Conservation (phyloP, 2,888 invertebrate genomes). For the Conops quadrifasciatus region DNA sequence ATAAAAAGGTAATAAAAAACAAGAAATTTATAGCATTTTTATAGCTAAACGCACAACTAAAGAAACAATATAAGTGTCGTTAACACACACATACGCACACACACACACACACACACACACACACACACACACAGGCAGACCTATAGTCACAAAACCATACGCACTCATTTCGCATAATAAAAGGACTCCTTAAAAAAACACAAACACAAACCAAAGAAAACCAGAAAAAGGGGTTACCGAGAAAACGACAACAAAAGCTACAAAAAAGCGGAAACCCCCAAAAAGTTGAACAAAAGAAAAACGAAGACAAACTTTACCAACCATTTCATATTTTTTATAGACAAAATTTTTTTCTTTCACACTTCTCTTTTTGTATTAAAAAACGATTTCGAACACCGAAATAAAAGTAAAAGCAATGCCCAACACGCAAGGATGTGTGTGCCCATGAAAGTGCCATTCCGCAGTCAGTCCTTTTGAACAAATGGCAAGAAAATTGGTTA, state of each 20-base stretch:
- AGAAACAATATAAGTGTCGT: slow-evolving; percentile 39
- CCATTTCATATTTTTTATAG: slow-evolving; percentile 17
- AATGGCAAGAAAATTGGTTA: slow-evolving; percentile 59
- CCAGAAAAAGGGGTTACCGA: slow-evolving; percentile 33
- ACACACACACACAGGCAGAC: slow-evolving; percentile 19
- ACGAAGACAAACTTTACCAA: slow-evolving; percentile 28
- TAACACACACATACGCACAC: slow-evolving; percentile 24
- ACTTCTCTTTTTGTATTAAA: slow-evolving; percentile 54
- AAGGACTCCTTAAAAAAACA: slow-evolving; percentile 22
- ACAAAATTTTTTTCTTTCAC: slow-evolving; percentile 46
- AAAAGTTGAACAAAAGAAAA: slow-evolving; percentile 22
- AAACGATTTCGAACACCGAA: slow-evolving; percentile 54
- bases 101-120: background rate
- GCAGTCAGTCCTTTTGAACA: slow-evolving; percentile 37
- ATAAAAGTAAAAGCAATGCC: slow-evolving; percentile 40
- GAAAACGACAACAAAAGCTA: too few species aligned
- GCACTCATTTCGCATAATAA: slow-evolving; percentile 12
- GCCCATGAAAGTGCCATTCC: slow-evolving; percentile 25
- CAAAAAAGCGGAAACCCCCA: slow-evolving; percentile 29
- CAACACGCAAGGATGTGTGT: slow-evolving; percentile 46
- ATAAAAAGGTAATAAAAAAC: slow-evolving; percentile 34
- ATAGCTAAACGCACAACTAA: slow-evolving; percentile 14
- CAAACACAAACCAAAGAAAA: slow-evolving; percentile 6
- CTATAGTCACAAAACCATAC: background rate
- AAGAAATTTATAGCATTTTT: slow-evolving; percentile 37